Conservation (phyloP, 2,797 vertebrate species). For the Semotilus atromaculatus region DNA sequence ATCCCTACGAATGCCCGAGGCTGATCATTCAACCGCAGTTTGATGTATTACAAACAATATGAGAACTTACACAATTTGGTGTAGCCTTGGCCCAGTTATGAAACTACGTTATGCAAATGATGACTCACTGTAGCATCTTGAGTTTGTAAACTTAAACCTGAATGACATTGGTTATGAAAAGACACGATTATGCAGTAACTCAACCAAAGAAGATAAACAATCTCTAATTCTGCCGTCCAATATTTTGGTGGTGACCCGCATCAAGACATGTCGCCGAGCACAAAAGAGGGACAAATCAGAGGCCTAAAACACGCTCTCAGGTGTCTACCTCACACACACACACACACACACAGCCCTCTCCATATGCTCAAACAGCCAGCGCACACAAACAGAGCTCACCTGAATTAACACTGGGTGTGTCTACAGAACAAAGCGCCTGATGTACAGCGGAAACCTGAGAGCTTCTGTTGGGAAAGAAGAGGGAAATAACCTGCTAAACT, state of each 20-base stretch:
- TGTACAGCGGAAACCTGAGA: slow-evolving; percentile 55
- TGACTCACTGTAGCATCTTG: slow-evolving; percentile 13
- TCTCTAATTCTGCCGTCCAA: background rate
- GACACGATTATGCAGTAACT: background rate
- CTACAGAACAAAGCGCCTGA: slow-evolving; percentile 55
- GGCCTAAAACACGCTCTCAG: slow-evolving; percentile 60
- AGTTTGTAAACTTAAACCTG: slow-evolving; percentile 26
- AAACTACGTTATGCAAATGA: slow-evolving; percentile 31
- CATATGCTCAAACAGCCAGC: slow-evolving; percentile 35
- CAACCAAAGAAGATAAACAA: background rate
- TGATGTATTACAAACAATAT: slow-evolving; percentile 55
- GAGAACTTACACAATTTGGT: slow-evolving; percentile 31
- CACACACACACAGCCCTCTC: slow-evolving; percentile 47
- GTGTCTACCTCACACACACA: slow-evolving; percentile 55
- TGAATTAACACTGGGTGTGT: slow-evolving; percentile 69
- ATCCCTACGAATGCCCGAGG: slow-evolving; percentile 45
- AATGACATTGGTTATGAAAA: background rate
- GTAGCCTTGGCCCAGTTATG: slow-evolving; percentile 40
- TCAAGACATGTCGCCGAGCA: background rate
- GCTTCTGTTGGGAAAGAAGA: slow-evolving; percentile 35
- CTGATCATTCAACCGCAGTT: slow-evolving; percentile 35
- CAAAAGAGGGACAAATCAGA: slow-evolving; percentile 37
- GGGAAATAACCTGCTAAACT: slow-evolving; percentile 46
- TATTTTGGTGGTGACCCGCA: background rate
- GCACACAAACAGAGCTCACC: slow-evolving; percentile 51